Evolutionary conservation across 2,113 vertebrate species (phyloP), one percentile per base, ranked within the genome.

Genomic region (Mionectes macconnelli): DNA sequence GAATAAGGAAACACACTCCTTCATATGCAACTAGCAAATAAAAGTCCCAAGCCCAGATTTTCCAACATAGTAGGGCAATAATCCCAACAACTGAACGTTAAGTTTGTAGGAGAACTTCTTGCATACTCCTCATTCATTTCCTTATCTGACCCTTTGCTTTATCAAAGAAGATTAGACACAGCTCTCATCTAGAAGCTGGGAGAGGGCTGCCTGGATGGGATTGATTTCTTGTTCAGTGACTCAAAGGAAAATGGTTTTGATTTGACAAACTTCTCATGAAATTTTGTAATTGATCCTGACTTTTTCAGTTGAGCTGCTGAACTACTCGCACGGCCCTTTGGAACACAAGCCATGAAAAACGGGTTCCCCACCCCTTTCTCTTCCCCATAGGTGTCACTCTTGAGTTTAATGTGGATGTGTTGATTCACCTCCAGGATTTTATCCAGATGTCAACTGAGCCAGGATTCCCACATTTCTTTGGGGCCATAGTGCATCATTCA

Each of bases 361-460:
- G 30, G 5, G 3, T 67, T 84, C n/a, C 2, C 30, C n/a, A 5
- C 12, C 42, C 67, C 39, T 24, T 60, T 49, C 30, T 79, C 23
- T 66, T 52, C 42, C 92, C 94, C 35, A 1, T 74, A 95, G 94
- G 87, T 92, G 94, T 96, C 96, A 90, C 92, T 82, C 68, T 80
- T 55, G 93, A 94, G 94, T 94, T 94, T 75, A 37, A 6, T 7
- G 31, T 39, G 60, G 50, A 22, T 12, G 27, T 14, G 1, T 8
- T 82, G 2, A 0, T 66, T 74, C 28, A 8, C 33, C 72, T 52
- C 52, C 33, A n/a, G 2, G 18, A 31, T 64, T 74, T 82, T 14
- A 57, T n/a, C 74, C 81, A 30, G n/a, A 10, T 33, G 28, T 60
- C 33, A 2, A 4, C 72, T 22, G 56, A 50, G 53, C 27, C 28